Base-by-base conservation (phyloP, 2,113 vertebrate genomes). In the Anarrhichthys ocellatus region DNA sequence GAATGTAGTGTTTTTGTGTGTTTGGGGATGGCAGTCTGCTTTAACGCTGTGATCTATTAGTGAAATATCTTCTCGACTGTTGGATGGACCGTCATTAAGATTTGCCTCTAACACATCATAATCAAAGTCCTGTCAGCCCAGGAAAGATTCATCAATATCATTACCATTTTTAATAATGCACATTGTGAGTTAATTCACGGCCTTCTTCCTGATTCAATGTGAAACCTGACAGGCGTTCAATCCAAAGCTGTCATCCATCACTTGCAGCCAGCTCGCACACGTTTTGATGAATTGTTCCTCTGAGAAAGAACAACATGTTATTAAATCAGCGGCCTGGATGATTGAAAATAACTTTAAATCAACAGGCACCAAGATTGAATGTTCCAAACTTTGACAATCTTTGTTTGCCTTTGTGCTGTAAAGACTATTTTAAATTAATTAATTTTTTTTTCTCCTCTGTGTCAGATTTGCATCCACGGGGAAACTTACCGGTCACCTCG, bases 381-480 rank as follows among this genome's bases (percentile, higher is more conserved):
- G 24, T 50, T 56, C 56, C 11, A 3, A 42, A 56, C 62, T 50
- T 29, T 8, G 34, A 34, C 2, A 52, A 36, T 32, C 44, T 72
- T n/a, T 64, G 24, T n/a, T 54, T 52, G 10, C 6, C 14, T 5
- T 50, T 50, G 4, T 20, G 46, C 17, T 18, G 4, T 20, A 0
- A 50, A 50, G 3, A 59, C 56, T 54, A 27, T 59, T 59, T 56
- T 5, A 24, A 56, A 5, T 56, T 0, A 15, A 24, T 34, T 32
- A 0, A 40, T 46, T 36, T 27, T 54, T 29, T 22, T 73, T 48
- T 56, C 20, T 0, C 32, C 56, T 46, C 15, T 13, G 10, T 50
- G 44, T 63, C 66, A 99, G 98, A 87, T 99, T 99, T 94, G 97
- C 97, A 9, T 99, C 96, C 75, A 98, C 98, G 70, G 98, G 98